Evolutionary conservation across 2,113 vertebrate species (phyloP), one percentile per base, ranked within the genome.

Genomic region (Hipposideros armiger): DNA sequence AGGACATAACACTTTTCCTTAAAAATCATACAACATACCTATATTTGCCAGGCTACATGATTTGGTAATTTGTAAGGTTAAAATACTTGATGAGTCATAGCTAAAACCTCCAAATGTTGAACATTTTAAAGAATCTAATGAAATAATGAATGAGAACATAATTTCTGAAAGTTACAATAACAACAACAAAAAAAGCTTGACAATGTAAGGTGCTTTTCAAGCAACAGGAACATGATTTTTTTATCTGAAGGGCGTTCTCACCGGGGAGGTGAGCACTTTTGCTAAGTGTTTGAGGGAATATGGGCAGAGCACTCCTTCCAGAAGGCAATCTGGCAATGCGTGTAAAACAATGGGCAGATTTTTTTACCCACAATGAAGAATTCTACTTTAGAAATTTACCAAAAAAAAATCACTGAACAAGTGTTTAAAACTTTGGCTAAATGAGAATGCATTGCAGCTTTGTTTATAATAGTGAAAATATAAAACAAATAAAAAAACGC

Each of bases 51-150:
- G 30, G 6, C 87, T 88, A 72, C 10, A 28, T 45, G 24, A 78
- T 73, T 92, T 91, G 47, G 26, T 77, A 54, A 95, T 96, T 85
- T 84, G 54, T 90, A 87, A 92, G 52, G 70, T 60, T 94, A 83
- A 91, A 73, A 36, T 67, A 84, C 62, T 94, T 85, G n/a, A 50
- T 64, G 54, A 85, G 72, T 42, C 72, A 77, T 26, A 76, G 76
- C 50, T 81, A 62, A 92, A 95, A 87, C 9, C n/a, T 94, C n/a
- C 6, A 73, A 70, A 94, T 67, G 36, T 36, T 80, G 45, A 84
- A 47, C 66, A 60, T 84, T 80, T 96, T 72, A 32, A 91, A 87
- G 15, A 13, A 3, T 50, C 28, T 73, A 78, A 87, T 62, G 40
- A 77, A 86, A 96, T 32, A 83, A 93, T 86, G 54, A 66, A 78